Evolutionary conservation across 1,140 invertebrate genomes (phyloP), one percentile per base, ranked within the genome.

Genomic region (Argopecten irradians): DNA sequence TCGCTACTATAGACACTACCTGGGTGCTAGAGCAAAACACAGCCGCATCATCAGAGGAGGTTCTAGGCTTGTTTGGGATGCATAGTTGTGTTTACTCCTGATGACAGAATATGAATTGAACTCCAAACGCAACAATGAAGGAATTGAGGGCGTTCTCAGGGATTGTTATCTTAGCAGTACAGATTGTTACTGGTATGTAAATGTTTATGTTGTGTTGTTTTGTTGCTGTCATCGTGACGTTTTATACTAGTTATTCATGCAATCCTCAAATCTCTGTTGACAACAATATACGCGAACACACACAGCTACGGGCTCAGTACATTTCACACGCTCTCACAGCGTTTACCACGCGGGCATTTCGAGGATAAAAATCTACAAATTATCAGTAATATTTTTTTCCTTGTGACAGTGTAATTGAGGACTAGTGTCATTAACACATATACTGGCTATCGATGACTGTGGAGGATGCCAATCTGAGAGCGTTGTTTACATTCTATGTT

Each of bases 41-140:
- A 71, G 55, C 55, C n/a, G 28, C n/a, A 22, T 28, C 22, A 22
- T 22, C 55, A 71, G 55, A 71, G 55, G n/a, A 71, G n/a, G 55
- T 71, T 8, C 16, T 71, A 11, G 55, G 55, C n/a, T 71, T 71
- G 55, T 71, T 28, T 71, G 55, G 55, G 55, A 71, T 71, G 55
- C 55, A n/a, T 71, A 28, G 55, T n/a, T 5, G 14, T 71, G 55
- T 71, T 71, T 71, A 71, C 55, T n/a, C n/a, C n/a, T 71, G 55
- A 28, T 71, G 55, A 71, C 55, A 71, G 55, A 71, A 71, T 71
- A 71, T 71, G 55, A 71, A 71, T 71, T 71, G 55, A 71, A 71
- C n/a, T 28, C 55, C 55, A 71, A 46, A 71, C 22, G 55, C 55
- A 71, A 71, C 55, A 22, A 71, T 71, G 55, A 71, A 71, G 55